Percentiles rank a stretch among this genome's conserved stretches.
Conservation (phyloP, 92 coral and sea anemone species). For the Epizoanthus ramosus region DNA sequence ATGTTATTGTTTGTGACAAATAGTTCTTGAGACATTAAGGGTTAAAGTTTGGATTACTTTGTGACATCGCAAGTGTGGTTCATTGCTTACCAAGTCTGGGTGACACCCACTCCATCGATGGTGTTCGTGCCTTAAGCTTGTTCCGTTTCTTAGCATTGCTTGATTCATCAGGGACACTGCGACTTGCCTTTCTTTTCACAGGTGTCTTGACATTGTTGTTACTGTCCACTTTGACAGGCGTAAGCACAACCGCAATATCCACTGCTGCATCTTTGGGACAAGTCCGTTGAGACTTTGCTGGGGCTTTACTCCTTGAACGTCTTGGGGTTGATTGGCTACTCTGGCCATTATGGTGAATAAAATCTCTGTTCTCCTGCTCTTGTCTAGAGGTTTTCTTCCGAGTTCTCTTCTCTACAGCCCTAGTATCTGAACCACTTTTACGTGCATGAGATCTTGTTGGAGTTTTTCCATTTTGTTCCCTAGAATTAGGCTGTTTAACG, state of each 20-base stretch:
- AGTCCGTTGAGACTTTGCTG: background rate
- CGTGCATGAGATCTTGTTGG: background rate
- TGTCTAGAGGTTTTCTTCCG: background rate
- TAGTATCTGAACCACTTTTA: background rate
- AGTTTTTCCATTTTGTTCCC: constrained; percentile 1
- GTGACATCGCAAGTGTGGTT: too few species aligned
- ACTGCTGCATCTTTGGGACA: constrained; percentile 2
- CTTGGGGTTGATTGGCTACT: background rate
- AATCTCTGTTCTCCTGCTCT: background rate
- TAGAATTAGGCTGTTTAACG: background rate
- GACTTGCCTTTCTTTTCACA: constrained; percentile 87
- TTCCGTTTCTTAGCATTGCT: constrained; percentile 63
- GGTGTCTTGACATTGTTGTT: constrained; percentile 28
- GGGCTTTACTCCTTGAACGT: background rate
- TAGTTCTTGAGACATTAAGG: too few species aligned
- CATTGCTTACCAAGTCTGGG: constrained; percentile 24
- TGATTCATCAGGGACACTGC: constrained; percentile 84
- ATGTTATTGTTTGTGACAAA: too few species aligned
- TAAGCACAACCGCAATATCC: background rate
- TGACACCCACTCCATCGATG: constrained; percentile 13
- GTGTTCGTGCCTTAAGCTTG: constrained; percentile 27
- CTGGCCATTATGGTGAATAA: background rate
- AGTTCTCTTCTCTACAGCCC: background rate
- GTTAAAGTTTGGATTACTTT: too few species aligned
- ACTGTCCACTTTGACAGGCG: constrained; percentile 31